Percentiles rank a stretch among this genome's conserved stretches.
phyloP scores from a whole-genome alignment of 92 coral and sea anemone genomes.

The Zoanthus sansibaricus region DNA sequence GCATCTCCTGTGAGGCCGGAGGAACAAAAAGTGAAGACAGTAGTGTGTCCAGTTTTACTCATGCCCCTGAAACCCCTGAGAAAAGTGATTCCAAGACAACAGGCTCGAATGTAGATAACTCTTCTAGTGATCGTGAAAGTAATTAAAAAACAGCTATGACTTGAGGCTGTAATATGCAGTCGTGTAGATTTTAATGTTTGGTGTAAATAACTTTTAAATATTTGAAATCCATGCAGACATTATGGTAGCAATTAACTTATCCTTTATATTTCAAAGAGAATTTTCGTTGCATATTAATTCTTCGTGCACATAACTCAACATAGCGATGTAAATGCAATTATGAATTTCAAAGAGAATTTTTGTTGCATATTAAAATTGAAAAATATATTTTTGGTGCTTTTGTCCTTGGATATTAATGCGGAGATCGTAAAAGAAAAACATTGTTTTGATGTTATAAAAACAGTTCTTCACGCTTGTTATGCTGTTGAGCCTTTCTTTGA shows the following conservation, averaged over 20 bases:
- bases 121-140: conserved; percentile 67
- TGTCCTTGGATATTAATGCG: too few relatives aligned
- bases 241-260: neutral
- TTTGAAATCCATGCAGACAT: neutral
- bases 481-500: too few relatives aligned
- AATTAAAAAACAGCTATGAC: conserved; percentile 19
- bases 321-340: too few relatives aligned
- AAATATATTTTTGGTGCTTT: too few relatives aligned
- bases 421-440: too few relatives aligned
- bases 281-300: neutral
- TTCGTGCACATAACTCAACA: too few relatives aligned
- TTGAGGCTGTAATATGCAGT: neutral
- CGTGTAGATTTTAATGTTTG: neutral
- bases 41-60: conserved; percentile 56
- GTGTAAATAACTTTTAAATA: neutral
- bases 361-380: too few relatives aligned
- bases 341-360: too few relatives aligned
- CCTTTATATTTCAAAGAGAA: neutral
- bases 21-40: conserved; percentile 53
- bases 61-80: conserved; percentile 41
- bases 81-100: neutral
- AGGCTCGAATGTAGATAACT: conserved; percentile 44
- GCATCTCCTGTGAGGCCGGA: conserved; percentile 23
- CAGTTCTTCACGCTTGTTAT: too few relatives aligned
- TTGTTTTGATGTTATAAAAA: too few relatives aligned